Percentiles rank a stretch among this genome's conserved stretches.
phyloP scores from a whole-genome alignment of 2,797 vertebrate genomes.

The Argentina silus region DNA sequence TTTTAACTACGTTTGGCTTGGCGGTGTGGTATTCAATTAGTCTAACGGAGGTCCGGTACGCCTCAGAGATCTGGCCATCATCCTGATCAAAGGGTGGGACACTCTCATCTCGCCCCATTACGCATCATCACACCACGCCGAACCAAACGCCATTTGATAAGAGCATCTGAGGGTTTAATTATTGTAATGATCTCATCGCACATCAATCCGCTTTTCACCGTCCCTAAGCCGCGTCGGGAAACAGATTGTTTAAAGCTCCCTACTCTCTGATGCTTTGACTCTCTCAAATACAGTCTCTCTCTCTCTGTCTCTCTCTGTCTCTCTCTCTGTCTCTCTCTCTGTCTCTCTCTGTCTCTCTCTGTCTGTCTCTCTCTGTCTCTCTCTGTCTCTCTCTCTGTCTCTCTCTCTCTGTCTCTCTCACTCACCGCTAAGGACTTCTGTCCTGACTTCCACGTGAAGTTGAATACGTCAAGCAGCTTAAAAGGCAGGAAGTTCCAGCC shows the following conservation, averaged over 20 bases:
- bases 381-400: background rate
- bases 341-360: background rate
- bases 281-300: background rate
- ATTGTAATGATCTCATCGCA: constrained; percentile 43
- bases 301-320: constrained; percentile 12
- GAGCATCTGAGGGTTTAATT: constrained; percentile 50
- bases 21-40: constrained; percentile 42
- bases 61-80: constrained; percentile 6
- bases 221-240: constrained; percentile 22
- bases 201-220: constrained; percentile 30
- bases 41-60: constrained; percentile 37
- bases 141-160: constrained; percentile 48
- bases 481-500: no score
- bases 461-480: no score
- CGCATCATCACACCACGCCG: constrained; percentile 43
- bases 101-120: constrained; percentile 14
- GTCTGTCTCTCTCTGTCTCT: background rate
- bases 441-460: no score
- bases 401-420: background rate
- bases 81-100: background rate
- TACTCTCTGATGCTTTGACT: background rate
- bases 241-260: constrained; percentile 30
- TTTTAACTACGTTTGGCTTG: constrained; percentile 22
- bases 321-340: background rate
- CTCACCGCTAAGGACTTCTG: no score